phyloP scores from a whole-genome alignment of 2,113 vertebrate species.

The Charadrius vociferus region DNA sequence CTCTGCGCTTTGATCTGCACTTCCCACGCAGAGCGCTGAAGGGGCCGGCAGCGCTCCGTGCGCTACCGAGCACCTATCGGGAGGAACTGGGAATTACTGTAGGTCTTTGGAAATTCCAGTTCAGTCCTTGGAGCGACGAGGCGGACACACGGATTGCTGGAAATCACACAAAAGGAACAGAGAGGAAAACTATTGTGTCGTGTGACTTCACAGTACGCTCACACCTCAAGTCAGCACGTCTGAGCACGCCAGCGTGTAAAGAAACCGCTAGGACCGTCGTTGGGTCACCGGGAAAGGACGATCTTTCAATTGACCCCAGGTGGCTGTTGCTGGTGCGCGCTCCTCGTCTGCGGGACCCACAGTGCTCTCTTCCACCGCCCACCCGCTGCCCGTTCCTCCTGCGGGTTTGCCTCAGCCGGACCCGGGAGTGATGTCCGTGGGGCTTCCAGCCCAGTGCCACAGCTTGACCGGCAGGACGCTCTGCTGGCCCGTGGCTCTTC shows the following conservation, averaged over 20 bases:
- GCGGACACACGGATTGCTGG: too few relatives aligned
- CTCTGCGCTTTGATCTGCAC: not conserved
- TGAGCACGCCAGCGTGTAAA: fast-evolving
- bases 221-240: fast-evolving
- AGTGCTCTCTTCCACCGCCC: not conserved
- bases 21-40: fast-evolving
- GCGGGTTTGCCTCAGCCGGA: not conserved
- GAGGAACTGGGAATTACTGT: not conserved
- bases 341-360: not conserved
- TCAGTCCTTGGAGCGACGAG: too few relatives aligned
- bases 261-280: fast-evolving
- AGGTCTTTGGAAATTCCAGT: not conserved
- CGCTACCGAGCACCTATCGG: too few relatives aligned
- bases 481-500: not conserved
- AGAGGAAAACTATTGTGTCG: fast-evolving
- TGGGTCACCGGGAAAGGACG: not conserved
- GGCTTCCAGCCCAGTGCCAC: not conserved
- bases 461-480: not conserved
- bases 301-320: not conserved
- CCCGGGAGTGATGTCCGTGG: fast-evolving
- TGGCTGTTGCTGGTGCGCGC: not conserved
- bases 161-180: too few relatives aligned
- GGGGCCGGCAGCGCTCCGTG: fast-evolving
- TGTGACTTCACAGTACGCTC: too few relatives aligned
- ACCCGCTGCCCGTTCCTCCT: not conserved